Evolutionary conservation across 1,140 invertebrate species (phyloP).

Genomic region (Procambarus virginalis): DNA sequence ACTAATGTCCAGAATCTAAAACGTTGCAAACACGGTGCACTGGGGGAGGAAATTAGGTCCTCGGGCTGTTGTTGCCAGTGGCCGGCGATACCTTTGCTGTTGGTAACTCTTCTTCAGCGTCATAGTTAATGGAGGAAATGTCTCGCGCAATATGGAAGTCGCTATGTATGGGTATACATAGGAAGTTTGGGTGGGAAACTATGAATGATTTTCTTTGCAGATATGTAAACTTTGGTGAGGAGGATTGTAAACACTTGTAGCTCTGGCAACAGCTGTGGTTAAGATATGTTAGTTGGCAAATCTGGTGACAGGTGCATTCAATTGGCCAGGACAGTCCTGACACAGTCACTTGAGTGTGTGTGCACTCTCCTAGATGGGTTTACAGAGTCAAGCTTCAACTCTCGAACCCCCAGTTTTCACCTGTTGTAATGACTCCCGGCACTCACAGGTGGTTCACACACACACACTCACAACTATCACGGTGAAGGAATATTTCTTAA

Average conservation of each 20-base stretch:
- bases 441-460: not conserved
- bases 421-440: too few relatives aligned
- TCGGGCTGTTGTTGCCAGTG: not conserved
- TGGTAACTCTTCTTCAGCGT: too few relatives aligned
- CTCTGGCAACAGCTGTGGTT: not conserved
- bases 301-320: conserved; percentile 9
- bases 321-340: not conserved
- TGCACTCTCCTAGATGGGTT: not conserved
- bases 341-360: not conserved
- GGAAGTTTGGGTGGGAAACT: too few relatives aligned
- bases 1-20: conserved; percentile 13
- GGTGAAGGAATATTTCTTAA: too few relatives aligned
- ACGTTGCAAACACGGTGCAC: not conserved
- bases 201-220: too few relatives aligned
- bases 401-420: too few relatives aligned
- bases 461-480: not conserved
- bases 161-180: too few relatives aligned
- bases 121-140: too few relatives aligned
- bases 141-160: too few relatives aligned
- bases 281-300: conserved; percentile 18
- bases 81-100: not conserved
- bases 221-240: not conserved
- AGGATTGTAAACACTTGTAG: not conserved
- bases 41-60: conserved; percentile 2
- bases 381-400: too few relatives aligned